Percentiles rank a stretch among this genome's conserved stretches.
These are phyloP conservation scores for Rhea pennata DNA, from an alignment of 2,113 vertebrate genomes.

Conservation along the genomic window DNA sequence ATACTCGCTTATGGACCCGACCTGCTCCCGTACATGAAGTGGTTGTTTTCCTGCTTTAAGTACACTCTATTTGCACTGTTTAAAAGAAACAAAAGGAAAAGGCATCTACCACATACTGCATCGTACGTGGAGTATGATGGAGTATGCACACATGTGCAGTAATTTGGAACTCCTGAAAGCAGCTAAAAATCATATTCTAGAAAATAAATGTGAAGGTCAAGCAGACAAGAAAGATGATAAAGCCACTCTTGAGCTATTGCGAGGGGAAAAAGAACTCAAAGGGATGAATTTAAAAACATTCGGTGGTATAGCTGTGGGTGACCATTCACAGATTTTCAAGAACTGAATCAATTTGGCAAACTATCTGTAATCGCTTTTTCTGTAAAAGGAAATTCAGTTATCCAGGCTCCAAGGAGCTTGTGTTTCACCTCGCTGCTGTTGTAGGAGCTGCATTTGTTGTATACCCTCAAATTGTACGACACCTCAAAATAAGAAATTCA, in stretches of 20 bases:
- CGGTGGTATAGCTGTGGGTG: not conserved
- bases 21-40: not conserved
- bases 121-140: not conserved
- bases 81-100: not conserved
- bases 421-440: slow-evolving; percentile 10
- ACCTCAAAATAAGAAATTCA: slow-evolving; percentile 16
- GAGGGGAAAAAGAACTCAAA: not conserved
- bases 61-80: not conserved
- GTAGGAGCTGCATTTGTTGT: slow-evolving; percentile 12
- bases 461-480: not conserved
- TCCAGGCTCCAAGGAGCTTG: not conserved
- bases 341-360: slow-evolving; percentile 11
- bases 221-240: not conserved
- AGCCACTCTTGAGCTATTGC: not conserved
- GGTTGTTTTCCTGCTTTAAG: not conserved
- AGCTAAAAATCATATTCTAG: not conserved
- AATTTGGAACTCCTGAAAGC: not conserved
- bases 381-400: slow-evolving; percentile 2
- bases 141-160: not conserved
- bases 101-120: not conserved
- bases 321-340: not conserved
- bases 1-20: not conserved
- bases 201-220: not conserved
- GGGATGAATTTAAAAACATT: not conserved
- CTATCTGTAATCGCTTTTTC: slow-evolving; percentile 28